Evolutionary conservation across 2,888 invertebrate genomes (phyloP).

Genomic region (Agrochola lota): DNA sequence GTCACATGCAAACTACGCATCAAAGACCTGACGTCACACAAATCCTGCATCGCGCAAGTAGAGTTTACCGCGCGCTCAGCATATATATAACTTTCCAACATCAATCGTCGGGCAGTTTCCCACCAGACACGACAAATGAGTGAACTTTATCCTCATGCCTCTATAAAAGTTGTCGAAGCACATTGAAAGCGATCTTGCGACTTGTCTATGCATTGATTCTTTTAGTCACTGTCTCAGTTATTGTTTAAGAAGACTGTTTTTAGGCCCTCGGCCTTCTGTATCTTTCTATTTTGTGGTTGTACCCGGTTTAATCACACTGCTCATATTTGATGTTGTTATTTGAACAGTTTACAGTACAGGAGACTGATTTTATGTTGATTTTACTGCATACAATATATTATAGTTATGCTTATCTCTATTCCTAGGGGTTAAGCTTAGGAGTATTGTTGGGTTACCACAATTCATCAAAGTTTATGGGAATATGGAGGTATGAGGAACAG

Average conservation of each 20-base stretch:
- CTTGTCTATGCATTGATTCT: background rate
- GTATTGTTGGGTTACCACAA: background rate
- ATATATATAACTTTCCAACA: too few relatives aligned
- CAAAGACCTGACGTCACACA: too few relatives aligned
- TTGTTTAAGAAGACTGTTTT: background rate
- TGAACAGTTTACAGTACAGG: constrained; percentile 17
- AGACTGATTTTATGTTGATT: constrained; percentile 34
- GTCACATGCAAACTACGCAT: too few relatives aligned
- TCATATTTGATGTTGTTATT: constrained; percentile 59
- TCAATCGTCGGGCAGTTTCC: too few relatives aligned
- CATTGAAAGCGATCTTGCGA: background rate
- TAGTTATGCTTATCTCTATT: background rate
- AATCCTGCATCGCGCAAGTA: too few relatives aligned
- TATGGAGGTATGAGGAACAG: too few relatives aligned
- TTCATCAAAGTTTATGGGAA: background rate
- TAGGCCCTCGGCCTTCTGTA: constrained; percentile 1
- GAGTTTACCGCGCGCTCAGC: too few relatives aligned
- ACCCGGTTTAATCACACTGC: constrained; percentile 42
- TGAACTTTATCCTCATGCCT: too few relatives aligned
- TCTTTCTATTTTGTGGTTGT: background rate
- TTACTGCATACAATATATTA: constrained; percentile 10
- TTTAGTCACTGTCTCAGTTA: background rate
- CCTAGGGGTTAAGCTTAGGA: background rate
- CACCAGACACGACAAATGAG: too few relatives aligned
- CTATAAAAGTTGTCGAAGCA: background rate